Evolutionary conservation across 2,113 vertebrate genomes (phyloP), one percentile per base, ranked within the genome.

Genomic region (Pygoscelis antarcticus): DNA sequence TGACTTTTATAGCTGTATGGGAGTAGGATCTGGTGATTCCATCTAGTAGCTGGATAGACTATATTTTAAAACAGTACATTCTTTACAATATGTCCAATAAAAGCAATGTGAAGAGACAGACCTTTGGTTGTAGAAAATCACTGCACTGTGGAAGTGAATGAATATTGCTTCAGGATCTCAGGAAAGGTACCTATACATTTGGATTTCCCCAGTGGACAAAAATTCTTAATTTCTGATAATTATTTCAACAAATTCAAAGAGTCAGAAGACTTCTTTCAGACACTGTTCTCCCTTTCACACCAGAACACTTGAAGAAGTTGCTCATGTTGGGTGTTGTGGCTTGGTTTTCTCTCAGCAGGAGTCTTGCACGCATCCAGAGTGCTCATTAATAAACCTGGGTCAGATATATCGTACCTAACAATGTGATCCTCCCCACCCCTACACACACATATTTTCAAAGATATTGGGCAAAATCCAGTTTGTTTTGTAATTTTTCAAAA

Each of bases 341-440:
- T 85, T 55, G 7, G 3, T 64, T 88, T 86, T 69, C 11, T 38
- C 32, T 61, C 52, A 74, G 26, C 15, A 44, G 20, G 7, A 62
- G 7, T 11, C 9, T 21, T 66, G 27, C 18, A 30, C 1, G 1
- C 8, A 51, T 40, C 21, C 18, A 75, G 11, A 75, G 23, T 49
- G 7, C 20, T 68, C 34, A 62, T n/a, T 62, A 66, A 64, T 54
- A 47, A 57, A 74, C 7, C 7, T 20, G 2, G 2, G 4, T 36
- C 30, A 71, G 46, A n/a, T 32, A 47, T 10, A 29, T 10, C 19
- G 76, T 5, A 17, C 25, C 25, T 49, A 83, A 36, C 7, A 79
- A 16, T 9, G 44, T 1, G 1, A 17, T 44, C 12, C 44, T 11
- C 4, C 30, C 18, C 4, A 8, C 17, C 6, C 7, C 19, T 22